Evolutionary conservation across 2,113 vertebrate genomes (phyloP), one percentile per base, ranked within the genome.

Genomic region (Hystrix brachyura): DNA sequence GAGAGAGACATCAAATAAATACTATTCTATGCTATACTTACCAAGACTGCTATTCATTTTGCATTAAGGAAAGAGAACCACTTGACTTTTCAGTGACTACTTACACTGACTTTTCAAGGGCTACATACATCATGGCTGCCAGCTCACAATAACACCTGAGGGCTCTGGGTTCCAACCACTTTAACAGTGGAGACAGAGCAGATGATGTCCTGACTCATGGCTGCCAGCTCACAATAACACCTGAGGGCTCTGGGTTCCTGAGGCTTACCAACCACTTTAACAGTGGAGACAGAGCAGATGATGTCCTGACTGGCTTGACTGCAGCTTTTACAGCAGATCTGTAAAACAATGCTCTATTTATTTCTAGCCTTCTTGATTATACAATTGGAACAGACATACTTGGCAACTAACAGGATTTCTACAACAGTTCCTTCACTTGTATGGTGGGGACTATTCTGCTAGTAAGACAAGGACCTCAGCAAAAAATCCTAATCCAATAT

Each of bases 401-500:
- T 87, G 57, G 32, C 67, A 90, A 9, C 21, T n/a, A 90, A 92
- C 18, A 60, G 38, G 81, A 83, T 81, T 48, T 38, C 43, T 57
- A 62, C 21, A 21, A 12, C 15, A 55, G 51, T 60, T 92, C 64
- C n/a, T 34, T 95, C 18, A n/a, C 23, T 84, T n/a, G 11, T 32
- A 79, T 29, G 82, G 72, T 38, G 60, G 57, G 13, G 12, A 57
- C 64, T n/a, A 57, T 43, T 87, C 90, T 94, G 51, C 34, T 62
- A 72, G 12, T 62, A 90, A 95, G 25, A 12, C 10, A 48, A 57
- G 18, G 51, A 10, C 12, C 34, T 60, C 34, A 10, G n/a, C 59
- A 64, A 91, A 88, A 84, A 14, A 96, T 57, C 32, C 60, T 87
- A 95, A 88, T 65, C 57, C 32, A 71, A 53, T 64, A 74, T 64